Evolutionary conservation across 2,888 invertebrate species (phyloP), one percentile per base, ranked within the genome.

Genomic region (Cloeon dipterum): DNA sequence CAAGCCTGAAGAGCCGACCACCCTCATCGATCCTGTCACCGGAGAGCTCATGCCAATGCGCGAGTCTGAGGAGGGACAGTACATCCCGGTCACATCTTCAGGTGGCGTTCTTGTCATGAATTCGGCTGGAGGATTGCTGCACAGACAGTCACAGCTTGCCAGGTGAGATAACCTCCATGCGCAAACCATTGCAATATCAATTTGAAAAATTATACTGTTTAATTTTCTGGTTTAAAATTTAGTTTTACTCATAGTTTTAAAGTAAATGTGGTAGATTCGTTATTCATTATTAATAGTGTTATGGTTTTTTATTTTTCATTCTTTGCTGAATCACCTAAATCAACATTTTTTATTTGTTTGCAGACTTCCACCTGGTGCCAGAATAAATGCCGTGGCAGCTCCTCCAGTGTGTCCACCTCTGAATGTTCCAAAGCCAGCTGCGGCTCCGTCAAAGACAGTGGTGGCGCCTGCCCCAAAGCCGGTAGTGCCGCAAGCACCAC

Each of bases 1-100:
- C 49, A 3, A 48, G 11, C 57, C 57, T 23, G 57, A 61, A 8
- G 73, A 74, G 47, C 70, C 74, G 1, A 66, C 66, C 47, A 69
- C 69, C 3, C 51, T 76, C 14, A 74, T 77, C 32, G 78, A 78
- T 55, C 75, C 77, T 1, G 74, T 75, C 1, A 77, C 76, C 1
- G 77, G 77, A 3, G 58, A 74, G 45, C 56, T 78, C 21, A 72
- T 69, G 39, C 70, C 72, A 0, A 68, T 73, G 66, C 61, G 69
- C 47, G 73, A 74, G 46, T 70, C 69, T 34, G 75, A 74, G 48
- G 76, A 75, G 49, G 70, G 70, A 10, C 66, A 68, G 45, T 71
- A 71, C 49, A 65, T 71, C 39, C 70, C 72, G 2, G 60, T 70
- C 18, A 39, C 44, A 18, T 23, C 34, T 1, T 25, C 29, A 19